A percentile compares a stretch with the other conserved stretches of the same genome.
Conservation (phyloP, 53 echinoderm and acorn worm genomes). For the Apostichopus leukothele region DNA sequence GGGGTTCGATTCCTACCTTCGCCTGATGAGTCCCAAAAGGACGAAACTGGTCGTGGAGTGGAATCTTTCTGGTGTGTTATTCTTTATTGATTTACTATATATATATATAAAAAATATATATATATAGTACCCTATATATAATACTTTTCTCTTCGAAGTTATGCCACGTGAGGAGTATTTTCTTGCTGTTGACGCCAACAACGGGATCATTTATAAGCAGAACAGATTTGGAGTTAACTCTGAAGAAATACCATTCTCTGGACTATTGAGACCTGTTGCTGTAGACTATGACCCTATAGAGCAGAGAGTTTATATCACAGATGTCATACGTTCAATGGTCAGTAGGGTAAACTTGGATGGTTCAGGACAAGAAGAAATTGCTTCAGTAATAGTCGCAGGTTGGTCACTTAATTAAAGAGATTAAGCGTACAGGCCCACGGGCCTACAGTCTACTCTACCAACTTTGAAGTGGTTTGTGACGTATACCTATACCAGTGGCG, state of each 20-base stretch:
- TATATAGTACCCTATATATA: too few relatives aligned
- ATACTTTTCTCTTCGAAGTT: not conserved
- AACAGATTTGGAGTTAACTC: slow-evolving; percentile 14
- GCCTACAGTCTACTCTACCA: too few relatives aligned
- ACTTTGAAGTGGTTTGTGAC: too few relatives aligned
- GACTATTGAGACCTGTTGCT: not conserved
- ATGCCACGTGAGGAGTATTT: slow-evolving; percentile 14
- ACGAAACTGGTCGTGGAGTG: too few relatives aligned
- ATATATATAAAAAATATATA: too few relatives aligned
- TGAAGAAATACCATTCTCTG: not conserved
- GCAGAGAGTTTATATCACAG: slow-evolving; percentile 23
- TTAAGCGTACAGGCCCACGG: too few relatives aligned
- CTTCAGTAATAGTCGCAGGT: slow-evolving; percentile 1
- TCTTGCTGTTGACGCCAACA: slow-evolving; percentile 3
- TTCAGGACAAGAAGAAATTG: slow-evolving; percentile 20
- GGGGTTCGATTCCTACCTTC: too few relatives aligned
- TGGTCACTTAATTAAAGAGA: not conserved
- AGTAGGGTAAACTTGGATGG: slow-evolving; percentile 21
- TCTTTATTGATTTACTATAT: too few relatives aligned
- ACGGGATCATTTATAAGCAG: slow-evolving; percentile 12
- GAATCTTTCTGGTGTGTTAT: too few relatives aligned
- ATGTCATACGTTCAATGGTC: not conserved
- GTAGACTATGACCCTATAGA: slow-evolving; percentile 36
- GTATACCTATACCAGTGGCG: too few relatives aligned
- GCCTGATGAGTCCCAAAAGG: too few relatives aligned